Percentiles rank a stretch among this genome's conserved stretches.
Evolutionary conservation across 2,797 vertebrate species (phyloP).

Genomic region (Anomalospiza imberbis): DNA sequence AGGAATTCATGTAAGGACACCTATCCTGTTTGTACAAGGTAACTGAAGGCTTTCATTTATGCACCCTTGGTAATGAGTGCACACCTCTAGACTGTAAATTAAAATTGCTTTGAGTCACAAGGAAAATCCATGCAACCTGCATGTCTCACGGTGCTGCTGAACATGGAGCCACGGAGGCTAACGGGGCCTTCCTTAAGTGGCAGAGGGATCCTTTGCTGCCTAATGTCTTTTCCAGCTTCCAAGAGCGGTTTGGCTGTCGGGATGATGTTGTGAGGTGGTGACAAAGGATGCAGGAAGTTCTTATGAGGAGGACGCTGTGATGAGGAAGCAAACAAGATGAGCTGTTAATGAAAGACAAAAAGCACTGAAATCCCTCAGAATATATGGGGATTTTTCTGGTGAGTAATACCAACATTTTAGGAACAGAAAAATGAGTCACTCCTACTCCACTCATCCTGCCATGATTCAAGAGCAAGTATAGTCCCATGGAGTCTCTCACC

Average conservation of each 20-base stretch:
- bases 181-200: background rate
- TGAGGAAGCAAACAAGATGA: constrained; percentile 23
- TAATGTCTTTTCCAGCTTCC: constrained; percentile 34
- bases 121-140: background rate
- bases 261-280: background rate
- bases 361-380: constrained; percentile 29
- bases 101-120: constrained; percentile 37
- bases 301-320: constrained; percentile 5
- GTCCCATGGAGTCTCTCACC: background rate
- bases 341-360: constrained; percentile 33
- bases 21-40: background rate
- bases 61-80: background rate
- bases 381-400: constrained; percentile 38
- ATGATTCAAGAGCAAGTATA: background rate
- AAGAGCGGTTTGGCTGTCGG: background rate
- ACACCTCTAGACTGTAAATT: background rate
- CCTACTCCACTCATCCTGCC: background rate
- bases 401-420: constrained; percentile 46
- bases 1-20: background rate
- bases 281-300: constrained; percentile 46
- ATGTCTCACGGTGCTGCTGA: background rate
- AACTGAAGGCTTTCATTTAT: background rate
- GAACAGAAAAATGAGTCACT: constrained; percentile 48
- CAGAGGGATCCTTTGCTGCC: background rate
- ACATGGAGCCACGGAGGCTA: background rate